Percentiles rank a stretch among this genome's conserved stretches.
These are phyloP conservation scores for Herminia tarsipennalis DNA, from an alignment of 2,888 invertebrate species.

Conservation along the genomic window DNA sequence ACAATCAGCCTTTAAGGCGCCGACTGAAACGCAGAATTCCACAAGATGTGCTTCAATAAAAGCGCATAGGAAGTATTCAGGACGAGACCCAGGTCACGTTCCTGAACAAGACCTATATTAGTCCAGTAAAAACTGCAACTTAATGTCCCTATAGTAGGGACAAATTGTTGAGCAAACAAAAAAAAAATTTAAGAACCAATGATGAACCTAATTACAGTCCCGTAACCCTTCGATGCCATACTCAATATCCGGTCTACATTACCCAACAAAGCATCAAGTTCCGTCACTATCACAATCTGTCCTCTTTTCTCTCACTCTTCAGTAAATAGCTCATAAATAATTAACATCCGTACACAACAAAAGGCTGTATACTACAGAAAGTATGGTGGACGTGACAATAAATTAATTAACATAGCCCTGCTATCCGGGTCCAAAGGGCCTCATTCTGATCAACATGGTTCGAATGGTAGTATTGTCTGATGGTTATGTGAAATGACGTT, in stretches of 20 bases:
- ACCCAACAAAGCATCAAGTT: not conserved
- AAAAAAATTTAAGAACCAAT: too few relatives aligned
- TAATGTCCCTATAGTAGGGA: too few relatives aligned
- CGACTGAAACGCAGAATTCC: too few relatives aligned
- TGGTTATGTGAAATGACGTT: not conserved
- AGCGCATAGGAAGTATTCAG: too few relatives aligned
- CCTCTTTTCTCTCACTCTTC: slow-evolving; percentile 14
- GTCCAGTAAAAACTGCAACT: too few relatives aligned
- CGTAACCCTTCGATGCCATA: too few relatives aligned
- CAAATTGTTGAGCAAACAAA: too few relatives aligned
- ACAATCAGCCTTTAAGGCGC: too few relatives aligned
- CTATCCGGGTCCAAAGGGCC: slow-evolving; percentile 46
- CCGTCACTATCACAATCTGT: slow-evolving; percentile 2
- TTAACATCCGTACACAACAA: slow-evolving; percentile 52
- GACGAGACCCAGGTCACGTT: too few relatives aligned
- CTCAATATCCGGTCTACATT: not conserved
- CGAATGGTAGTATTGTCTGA: not conserved
- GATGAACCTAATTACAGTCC: too few relatives aligned
- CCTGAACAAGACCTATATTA: too few relatives aligned
- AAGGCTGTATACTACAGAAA: slow-evolving; percentile 43
- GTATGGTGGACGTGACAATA: slow-evolving; percentile 61
- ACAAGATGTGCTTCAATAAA: too few relatives aligned
- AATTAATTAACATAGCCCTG: slow-evolving; percentile 70
- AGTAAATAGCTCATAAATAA: slow-evolving; percentile 45
- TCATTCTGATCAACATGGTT: slow-evolving; percentile 8